Percentiles rank a stretch among this genome's conserved stretches.
phyloP scores from a whole-genome alignment of 2,888 invertebrate genomes.

The Rhagonycha lutea region DNA sequence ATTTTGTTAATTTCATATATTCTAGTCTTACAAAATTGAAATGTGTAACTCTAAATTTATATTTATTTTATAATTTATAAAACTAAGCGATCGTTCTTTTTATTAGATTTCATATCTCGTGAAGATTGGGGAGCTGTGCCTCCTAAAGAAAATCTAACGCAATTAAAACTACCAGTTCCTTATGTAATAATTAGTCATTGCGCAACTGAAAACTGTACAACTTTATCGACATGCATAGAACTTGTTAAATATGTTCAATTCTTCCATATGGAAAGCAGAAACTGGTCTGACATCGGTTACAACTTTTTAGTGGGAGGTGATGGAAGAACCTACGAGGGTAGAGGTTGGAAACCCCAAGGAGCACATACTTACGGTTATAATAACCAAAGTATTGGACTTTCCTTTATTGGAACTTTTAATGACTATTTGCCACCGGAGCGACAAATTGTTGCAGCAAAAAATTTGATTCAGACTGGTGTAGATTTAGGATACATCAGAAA shows the following conservation, averaged over 20 bases:
- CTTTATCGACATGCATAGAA: conserved; percentile 63
- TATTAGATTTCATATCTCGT: conserved; percentile 45
- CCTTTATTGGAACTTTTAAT: conserved; percentile 74
- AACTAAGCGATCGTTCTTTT: neutral
- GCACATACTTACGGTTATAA: conserved; percentile 74
- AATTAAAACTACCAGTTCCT: conserved; percentile 57
- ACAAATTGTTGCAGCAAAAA: conserved; percentile 64
- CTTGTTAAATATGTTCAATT: conserved; percentile 67
- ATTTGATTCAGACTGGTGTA: conserved; percentile 67
- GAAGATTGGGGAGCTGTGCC: conserved; percentile 72
- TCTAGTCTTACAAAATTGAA: too few species aligned
- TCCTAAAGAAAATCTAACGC: conserved; percentile 43
- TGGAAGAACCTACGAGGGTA: conserved; percentile 74
- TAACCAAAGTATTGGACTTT: conserved; percentile 68
- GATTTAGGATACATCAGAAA: conserved; percentile 62
- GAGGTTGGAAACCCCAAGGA: conserved; percentile 75
- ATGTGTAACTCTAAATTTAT: neutral
- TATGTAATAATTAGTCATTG: conserved; percentile 69
- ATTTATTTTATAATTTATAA: neutral
- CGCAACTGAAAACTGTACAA: conserved; percentile 63
- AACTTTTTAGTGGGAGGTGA: conserved; percentile 82
- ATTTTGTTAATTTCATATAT: too few species aligned
- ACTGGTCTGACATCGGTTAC: conserved; percentile 73
- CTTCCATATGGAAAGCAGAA: conserved; percentile 68
- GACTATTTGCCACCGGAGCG: conserved; percentile 57